Evolutionary conservation across 2,113 vertebrate species (phyloP).

Genomic region (Pyrgilauda ruficollis): DNA sequence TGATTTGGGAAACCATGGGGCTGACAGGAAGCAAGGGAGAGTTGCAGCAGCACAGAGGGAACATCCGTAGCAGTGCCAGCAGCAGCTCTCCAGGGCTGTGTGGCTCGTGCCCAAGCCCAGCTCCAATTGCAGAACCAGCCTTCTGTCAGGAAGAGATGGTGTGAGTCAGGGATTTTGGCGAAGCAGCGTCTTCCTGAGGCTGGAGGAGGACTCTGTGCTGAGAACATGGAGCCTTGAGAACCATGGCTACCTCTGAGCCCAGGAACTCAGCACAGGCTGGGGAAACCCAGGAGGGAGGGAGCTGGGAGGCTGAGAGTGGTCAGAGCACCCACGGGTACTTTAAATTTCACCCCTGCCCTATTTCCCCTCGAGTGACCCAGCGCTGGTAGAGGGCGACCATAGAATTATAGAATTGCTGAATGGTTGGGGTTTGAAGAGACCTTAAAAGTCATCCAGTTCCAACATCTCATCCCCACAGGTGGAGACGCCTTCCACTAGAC

Average conservation of each 20-base stretch:
- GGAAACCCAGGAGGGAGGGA: background rate
- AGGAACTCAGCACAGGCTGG: background rate
- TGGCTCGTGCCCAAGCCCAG: background rate
- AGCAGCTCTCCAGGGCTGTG: background rate
- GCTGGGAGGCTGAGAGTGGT: accelerated
- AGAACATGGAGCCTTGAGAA: accelerated
- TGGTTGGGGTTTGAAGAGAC: background rate
- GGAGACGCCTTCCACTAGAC: background rate
- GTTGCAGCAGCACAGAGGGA: background rate
- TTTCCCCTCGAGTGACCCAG: background rate
- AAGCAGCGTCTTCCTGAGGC: accelerated
- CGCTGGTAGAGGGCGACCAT: background rate
- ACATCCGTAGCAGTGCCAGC: accelerated
- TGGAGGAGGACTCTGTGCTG: background rate
- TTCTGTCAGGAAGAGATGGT: background rate
- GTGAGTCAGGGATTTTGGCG: background rate
- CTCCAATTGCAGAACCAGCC: background rate
- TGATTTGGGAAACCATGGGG: background rate
- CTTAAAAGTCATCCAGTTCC: background rate
- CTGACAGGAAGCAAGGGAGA: background rate
- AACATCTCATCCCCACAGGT: background rate
- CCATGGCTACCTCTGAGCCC: accelerated
- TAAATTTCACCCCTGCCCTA: background rate
- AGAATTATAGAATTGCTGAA: accelerated
- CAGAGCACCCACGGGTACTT: background rate